Evolutionary conservation across 2,113 vertebrate genomes (phyloP).

Genomic region (Felis chaus): DNA sequence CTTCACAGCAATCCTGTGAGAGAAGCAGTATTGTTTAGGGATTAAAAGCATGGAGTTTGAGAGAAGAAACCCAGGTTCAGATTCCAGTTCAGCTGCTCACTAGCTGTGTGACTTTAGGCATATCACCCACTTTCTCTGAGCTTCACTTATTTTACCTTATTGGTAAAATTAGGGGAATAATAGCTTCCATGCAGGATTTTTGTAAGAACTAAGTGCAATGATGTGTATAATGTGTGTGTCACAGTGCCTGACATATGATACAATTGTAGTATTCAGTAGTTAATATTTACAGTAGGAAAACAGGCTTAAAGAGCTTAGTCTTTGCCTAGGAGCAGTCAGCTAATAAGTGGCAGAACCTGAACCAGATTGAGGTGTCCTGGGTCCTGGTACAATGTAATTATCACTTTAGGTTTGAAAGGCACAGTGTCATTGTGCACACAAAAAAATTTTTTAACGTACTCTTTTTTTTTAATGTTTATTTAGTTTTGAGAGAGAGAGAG

Average conservation of each 20-base stretch:
- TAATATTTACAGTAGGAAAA: constrained; percentile 1
- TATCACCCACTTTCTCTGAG: not conserved
- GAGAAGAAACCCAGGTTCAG: not conserved
- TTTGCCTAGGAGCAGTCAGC: not conserved
- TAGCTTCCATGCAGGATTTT: not conserved
- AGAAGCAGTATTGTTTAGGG: not conserved
- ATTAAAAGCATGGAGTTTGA: not conserved
- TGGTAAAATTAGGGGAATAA: not conserved
- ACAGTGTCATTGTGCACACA: not conserved
- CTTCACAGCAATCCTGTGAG: not conserved
- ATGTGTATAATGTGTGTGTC: not conserved
- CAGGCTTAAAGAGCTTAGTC: not conserved
- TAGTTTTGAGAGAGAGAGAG: too few species aligned
- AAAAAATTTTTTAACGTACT: too few species aligned
- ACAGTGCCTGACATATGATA: not conserved
- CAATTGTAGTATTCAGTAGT: not conserved
- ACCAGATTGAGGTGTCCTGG: not conserved
- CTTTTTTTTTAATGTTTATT: too few species aligned
- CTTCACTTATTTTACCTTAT: not conserved
- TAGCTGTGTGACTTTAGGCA: not conserved
- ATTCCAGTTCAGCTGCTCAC: not conserved
- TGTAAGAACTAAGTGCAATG: not conserved
- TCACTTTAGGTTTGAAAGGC: not conserved
- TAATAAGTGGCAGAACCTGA: not conserved
- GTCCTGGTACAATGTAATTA: not conserved